Percentiles rank a stretch among this genome's conserved stretches.
phyloP scores from a whole-genome alignment of 2,113 vertebrate species.

The Cyanoliseus patagonus region DNA sequence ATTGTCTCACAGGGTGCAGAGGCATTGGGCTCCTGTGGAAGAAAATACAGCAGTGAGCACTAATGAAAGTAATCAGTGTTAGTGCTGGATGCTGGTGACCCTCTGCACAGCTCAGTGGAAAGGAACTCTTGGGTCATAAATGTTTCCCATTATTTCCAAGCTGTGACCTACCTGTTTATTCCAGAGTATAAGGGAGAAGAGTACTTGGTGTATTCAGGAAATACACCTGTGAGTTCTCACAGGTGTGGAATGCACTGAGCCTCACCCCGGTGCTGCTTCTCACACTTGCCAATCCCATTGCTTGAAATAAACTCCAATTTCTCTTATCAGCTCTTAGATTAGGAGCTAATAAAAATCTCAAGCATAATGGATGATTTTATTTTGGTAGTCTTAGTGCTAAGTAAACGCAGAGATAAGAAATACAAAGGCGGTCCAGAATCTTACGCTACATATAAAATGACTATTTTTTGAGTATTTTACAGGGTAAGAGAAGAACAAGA shows the following conservation, averaged over 20 bases:
- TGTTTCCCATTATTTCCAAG: background rate
- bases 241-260: rapidly evolving
- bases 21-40: background rate
- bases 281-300: background rate
- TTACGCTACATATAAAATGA: background rate
- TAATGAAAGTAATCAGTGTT: background rate
- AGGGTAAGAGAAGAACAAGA: background rate
- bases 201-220: background rate
- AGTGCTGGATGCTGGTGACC: rapidly evolving
- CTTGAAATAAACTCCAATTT: background rate
- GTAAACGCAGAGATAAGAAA: conserved; percentile 21
- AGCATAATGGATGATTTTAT: background rate
- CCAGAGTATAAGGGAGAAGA: rapidly evolving
- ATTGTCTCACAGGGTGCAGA: rapidly evolving
- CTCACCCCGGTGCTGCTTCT: background rate
- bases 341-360: background rate
- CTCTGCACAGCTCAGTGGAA: background rate
- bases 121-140: background rate
- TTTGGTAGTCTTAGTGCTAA: background rate
- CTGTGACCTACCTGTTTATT: background rate
- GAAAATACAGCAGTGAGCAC: rapidly evolving
- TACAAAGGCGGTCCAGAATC: background rate
- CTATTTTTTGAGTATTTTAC: background rate
- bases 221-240: rapidly evolving
- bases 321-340: background rate